phyloP scores from a whole-genome alignment of 2,113 vertebrate genomes.

The Solea solea region DNA sequence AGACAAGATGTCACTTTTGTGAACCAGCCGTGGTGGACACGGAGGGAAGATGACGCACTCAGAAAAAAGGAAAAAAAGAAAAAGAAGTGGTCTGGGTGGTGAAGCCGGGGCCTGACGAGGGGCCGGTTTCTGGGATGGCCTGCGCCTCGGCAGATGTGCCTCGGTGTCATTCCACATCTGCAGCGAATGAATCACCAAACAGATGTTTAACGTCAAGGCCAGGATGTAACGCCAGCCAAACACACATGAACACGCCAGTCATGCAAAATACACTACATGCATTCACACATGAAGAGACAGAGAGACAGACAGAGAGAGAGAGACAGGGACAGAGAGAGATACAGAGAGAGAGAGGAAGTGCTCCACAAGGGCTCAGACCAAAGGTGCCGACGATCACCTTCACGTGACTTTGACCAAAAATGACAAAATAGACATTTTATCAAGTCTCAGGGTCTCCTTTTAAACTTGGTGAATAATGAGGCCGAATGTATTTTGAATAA shows the following conservation, averaged over 20 bases:
- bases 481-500: constrained; percentile 37
- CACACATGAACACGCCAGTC: constrained; percentile 32
- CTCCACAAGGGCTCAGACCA: constrained; percentile 58
- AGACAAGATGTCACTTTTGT: constrained; percentile 74
- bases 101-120: constrained; percentile 59
- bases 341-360: neutral
- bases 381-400: constrained; percentile 44
- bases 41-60: constrained; percentile 70
- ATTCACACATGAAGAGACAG: constrained; percentile 38
- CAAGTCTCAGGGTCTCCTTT: too few species aligned
- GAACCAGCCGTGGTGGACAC: constrained; percentile 56
- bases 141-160: constrained; percentile 74
- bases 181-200: constrained; percentile 77
- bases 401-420: constrained; percentile 53
- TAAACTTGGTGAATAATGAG: constrained; percentile 43
- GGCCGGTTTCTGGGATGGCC: constrained; percentile 66
- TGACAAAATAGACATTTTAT: constrained; percentile 16
- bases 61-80: constrained; percentile 44
- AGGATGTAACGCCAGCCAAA: constrained; percentile 67
- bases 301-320: too few species aligned
- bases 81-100: constrained; percentile 50
- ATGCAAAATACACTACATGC: neutral
- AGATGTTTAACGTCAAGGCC: constrained; percentile 81
- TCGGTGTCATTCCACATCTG: constrained; percentile 74
- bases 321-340: too few species aligned